phyloP scores from a whole-genome alignment of 2,888 invertebrate species.

The Byasa hedistus region DNA sequence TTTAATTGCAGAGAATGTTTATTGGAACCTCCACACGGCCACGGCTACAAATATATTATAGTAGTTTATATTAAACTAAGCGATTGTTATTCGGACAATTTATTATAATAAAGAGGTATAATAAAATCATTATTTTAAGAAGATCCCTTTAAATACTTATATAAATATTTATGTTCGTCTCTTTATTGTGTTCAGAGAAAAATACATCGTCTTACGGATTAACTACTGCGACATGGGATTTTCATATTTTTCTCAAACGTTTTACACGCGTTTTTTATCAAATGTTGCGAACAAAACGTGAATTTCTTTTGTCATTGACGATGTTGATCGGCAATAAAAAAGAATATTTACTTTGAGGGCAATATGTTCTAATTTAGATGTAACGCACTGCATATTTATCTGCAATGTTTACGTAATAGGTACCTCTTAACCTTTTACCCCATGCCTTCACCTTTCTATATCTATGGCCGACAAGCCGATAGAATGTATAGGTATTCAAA shows the following conservation, averaged over 20 bases:
- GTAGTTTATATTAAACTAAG: no score
- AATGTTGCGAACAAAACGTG: background rate
- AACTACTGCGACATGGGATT: background rate
- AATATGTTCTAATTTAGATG: background rate
- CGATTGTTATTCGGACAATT: no score
- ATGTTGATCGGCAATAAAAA: background rate
- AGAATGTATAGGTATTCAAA: background rate
- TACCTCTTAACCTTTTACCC: background rate
- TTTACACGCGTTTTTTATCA: background rate
- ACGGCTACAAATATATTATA: no score
- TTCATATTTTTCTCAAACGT: background rate
- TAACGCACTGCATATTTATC: background rate
- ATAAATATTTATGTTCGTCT: background rate
- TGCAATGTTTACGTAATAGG: background rate
- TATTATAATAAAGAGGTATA: no score
- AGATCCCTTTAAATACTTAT: no score
- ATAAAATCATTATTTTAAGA: no score
- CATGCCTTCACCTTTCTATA: background rate
- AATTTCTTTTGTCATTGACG: background rate
- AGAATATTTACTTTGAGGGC: background rate
- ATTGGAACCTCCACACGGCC: background rate
- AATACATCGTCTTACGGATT: background rate
- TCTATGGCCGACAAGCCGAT: background rate
- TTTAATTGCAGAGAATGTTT: background rate
- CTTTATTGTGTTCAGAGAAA: background rate